These are phyloP conservation scores for Auanema sp. DNA, from an alignment of 2,888 invertebrate species.

Conservation along the genomic window DNA sequence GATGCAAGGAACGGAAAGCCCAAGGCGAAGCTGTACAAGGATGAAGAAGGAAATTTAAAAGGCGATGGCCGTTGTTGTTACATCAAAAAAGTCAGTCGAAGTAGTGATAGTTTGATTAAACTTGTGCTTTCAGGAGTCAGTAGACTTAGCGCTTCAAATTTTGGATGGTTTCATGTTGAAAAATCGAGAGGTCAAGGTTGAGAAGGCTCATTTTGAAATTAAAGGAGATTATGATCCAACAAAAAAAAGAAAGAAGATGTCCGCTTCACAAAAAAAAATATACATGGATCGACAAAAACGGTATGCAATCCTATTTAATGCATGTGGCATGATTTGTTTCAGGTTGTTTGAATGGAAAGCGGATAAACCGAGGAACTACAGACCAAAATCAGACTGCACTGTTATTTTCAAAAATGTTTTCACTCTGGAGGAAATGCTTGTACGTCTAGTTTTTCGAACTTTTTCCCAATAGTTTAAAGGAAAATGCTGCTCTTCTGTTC, in stretches of 20 bases:
- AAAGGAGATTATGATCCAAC: conserved; percentile 84
- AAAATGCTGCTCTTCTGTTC: conserved; percentile 82
- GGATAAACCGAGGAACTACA: conserved; percentile 83
- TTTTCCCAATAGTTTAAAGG: conserved; percentile 63
- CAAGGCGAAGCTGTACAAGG: conserved; percentile 88
- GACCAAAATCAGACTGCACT: conserved; percentile 83
- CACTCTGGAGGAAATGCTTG: conserved; percentile 82
- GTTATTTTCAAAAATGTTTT: conserved; percentile 93
- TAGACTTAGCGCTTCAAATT: conserved; percentile 85
- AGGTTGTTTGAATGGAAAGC: conserved; percentile 94
- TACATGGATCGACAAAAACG: conserved; percentile 88
- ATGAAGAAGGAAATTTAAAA: conserved; percentile 80
- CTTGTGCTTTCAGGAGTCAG: conserved; percentile 79
- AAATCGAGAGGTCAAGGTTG: conserved; percentile 75
- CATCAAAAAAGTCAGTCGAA: conserved; percentile 42
- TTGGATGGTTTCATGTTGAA: conserved; percentile 79
- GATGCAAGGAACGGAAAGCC: conserved; percentile 77
- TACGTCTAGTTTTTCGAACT: conserved; percentile 30
- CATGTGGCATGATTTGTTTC: conserved; percentile 21
- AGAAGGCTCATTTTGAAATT: conserved; percentile 88
- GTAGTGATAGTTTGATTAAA: neutral
- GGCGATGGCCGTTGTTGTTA: conserved; percentile 90
- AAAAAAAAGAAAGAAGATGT: conserved; percentile 81
- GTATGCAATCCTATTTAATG: conserved; percentile 64
- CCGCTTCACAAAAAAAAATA: conserved; percentile 80